Base-by-base conservation (phyloP, 2,797 vertebrate genomes). In the Microctenopoma steveboyesi region DNA sequence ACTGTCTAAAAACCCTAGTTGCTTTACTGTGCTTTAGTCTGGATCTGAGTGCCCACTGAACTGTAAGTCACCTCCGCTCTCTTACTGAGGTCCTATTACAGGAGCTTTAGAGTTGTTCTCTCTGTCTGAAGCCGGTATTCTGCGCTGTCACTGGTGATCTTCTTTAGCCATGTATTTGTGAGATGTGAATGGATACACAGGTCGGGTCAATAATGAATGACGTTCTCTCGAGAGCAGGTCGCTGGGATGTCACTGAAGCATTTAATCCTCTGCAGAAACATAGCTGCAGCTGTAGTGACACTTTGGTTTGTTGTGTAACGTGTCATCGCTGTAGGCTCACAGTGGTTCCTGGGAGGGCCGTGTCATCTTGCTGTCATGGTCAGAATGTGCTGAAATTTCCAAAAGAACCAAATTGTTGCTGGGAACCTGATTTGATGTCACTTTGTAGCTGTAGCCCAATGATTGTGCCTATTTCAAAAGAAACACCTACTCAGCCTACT, bases 181-280 rank as follows among this genome's bases (percentile, higher is more conserved):
- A 60, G 60, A 25, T 48, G 64, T 74, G 16, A 49, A 28, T n/a
- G 30, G 14, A 63, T 70, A 52, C 61, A 66, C 69, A 55, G 69
- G 55, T 72, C 37, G 10, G 68, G 77, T 91, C 77, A 86, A 87
- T 91, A 84, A 90, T 89, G 72, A 54, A 88, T 74, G 45, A 11
- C 28, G 22, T 73, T 79, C 57, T 78, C 46, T 70, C 15, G 25
- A 15, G 62, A 68, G 79, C 11, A 14, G 47, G 42, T 69, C 56
- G 22, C 40, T 46, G 72, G 67, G 75, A 76, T 76, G 71, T 53
- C 2, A 28, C 70, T 35, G 50, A 7, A 30, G 58, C 70, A 55
- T 40, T 78, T 70, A 74, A 60, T 73, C 60, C 54, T 61, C 30
- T 45, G 59, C 15, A 67, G 9, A 58, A 64, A 45, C 22, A 45